Evolutionary conservation across 2,797 vertebrate genomes (phyloP).

Genomic region (Spea hammondii): DNA sequence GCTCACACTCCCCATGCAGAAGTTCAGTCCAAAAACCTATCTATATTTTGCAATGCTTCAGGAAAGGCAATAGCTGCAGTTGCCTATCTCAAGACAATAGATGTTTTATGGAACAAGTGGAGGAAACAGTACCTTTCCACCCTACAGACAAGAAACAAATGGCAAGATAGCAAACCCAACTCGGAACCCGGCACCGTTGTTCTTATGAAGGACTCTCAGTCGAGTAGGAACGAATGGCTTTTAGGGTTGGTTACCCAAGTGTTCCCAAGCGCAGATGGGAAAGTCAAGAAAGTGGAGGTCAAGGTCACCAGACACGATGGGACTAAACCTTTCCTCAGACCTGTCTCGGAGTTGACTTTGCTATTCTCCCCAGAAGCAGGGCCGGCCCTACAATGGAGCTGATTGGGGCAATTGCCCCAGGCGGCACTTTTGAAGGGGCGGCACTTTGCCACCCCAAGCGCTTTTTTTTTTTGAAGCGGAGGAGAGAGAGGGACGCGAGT

Average conservation of each 20-base stretch:
- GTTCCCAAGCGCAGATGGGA: neutral
- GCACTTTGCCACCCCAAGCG: too few relatives aligned
- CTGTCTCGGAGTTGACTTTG: neutral
- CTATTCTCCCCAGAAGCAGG: conserved; percentile 9
- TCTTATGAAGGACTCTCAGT: conserved; percentile 16
- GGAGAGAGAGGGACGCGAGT: too few relatives aligned
- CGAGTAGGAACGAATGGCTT: conserved; percentile 11
- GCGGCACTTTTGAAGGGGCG: too few relatives aligned
- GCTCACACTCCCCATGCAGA: too few relatives aligned
- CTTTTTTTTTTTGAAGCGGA: too few relatives aligned
- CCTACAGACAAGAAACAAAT: conserved; percentile 14
- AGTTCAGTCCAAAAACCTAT: too few relatives aligned
- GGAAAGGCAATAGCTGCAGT: too few relatives aligned
- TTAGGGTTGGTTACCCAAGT: neutral
- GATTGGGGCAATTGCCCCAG: too few relatives aligned
- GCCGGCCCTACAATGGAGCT: too few relatives aligned
- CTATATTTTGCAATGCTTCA: too few relatives aligned
- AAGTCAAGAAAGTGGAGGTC: conserved; percentile 4
- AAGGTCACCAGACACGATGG: neutral
- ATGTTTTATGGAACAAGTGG: conserved; percentile 34
- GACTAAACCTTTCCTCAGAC: conserved; percentile 13
- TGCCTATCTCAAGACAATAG: too few relatives aligned
- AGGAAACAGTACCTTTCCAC: conserved; percentile 25
- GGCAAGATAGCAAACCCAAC: neutral
- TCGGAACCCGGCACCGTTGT: conserved; percentile 6